Conservation (phyloP, 2,888 invertebrate species). For the Euplexia lucipara region DNA sequence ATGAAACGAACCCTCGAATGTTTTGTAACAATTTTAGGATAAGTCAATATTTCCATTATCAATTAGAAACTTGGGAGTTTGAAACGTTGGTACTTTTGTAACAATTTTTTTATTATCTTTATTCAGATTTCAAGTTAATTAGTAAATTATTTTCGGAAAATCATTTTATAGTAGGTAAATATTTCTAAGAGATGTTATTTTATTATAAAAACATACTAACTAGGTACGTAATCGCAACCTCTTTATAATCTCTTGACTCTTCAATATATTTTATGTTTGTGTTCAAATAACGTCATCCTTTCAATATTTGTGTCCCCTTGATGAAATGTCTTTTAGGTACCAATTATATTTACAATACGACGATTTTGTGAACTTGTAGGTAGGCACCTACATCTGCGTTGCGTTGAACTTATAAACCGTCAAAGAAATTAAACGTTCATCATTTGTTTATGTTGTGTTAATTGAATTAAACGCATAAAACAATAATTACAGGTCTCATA, state of each 20-base stretch:
- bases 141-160: slow-evolving; percentile 17
- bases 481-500: slow-evolving; percentile 42
- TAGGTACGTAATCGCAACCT: slow-evolving; percentile 2
- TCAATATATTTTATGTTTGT: neutral
- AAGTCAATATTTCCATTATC: slow-evolving; percentile 56
- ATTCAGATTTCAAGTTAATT: slow-evolving; percentile 16
- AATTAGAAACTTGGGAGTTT: slow-evolving; percentile 38
- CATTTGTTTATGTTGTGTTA: slow-evolving; percentile 54
- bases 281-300: neutral
- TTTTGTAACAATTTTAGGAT: slow-evolving; percentile 25
- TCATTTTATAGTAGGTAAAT: slow-evolving; percentile 1
- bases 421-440: slow-evolving; percentile 37
- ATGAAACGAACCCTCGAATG: slow-evolving; percentile 19
- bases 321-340: neutral
- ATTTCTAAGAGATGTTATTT: slow-evolving; percentile 5
- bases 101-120: slow-evolving; percentile 25
- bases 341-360: neutral
- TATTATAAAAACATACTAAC: neutral
- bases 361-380: slow-evolving; percentile 1
- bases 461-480: slow-evolving; percentile 52
- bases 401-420: slow-evolving; percentile 55
- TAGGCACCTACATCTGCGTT: slow-evolving; percentile 53
- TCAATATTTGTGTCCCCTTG: neutral
- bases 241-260: neutral
- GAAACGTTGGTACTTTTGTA: neutral